Evolutionary conservation across 2,797 vertebrate species (phyloP).

Genomic region (Argyrosomus regius): DNA sequence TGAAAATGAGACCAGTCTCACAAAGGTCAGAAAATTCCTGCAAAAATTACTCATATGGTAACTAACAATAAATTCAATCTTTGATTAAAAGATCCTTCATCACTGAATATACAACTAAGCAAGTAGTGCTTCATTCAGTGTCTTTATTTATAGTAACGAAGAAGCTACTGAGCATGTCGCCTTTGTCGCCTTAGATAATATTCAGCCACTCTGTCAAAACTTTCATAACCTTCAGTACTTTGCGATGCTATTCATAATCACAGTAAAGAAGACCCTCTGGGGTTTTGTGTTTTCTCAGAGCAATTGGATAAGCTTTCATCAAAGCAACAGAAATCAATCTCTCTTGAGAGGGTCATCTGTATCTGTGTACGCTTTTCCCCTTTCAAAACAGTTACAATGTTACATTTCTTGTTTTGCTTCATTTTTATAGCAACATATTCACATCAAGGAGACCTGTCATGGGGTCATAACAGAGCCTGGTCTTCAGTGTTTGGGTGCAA

Average conservation of each 20-base stretch:
- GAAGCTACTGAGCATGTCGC: not conserved
- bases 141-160: not conserved
- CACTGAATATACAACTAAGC: not conserved
- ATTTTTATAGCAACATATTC: slow-evolving; percentile 2
- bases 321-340: slow-evolving; percentile 23
- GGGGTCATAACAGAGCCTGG: not conserved
- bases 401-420: not conserved
- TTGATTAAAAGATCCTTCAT: not conserved
- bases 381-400: slow-evolving; percentile 3
- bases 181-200: not conserved
- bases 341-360: not conserved
- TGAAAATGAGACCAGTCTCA: not conserved
- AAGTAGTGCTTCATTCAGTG: not conserved
- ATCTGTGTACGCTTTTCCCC: slow-evolving; percentile 3
- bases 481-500: slow-evolving; percentile 30
- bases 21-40: slow-evolving; percentile 7
- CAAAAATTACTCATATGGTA: not conserved
- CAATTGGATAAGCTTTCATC: slow-evolving; percentile 28
- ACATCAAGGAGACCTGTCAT: not conserved
- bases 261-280: slow-evolving; percentile 22
- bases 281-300: slow-evolving; percentile 36
- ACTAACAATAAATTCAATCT: not conserved
- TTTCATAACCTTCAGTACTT: slow-evolving; percentile 20
- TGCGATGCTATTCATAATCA: slow-evolving; percentile 7
- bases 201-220: slow-evolving; percentile 1